Percentiles rank a stretch among this genome's conserved stretches.
phyloP scores from a whole-genome alignment of 1,140 invertebrate genomes.

The Meloidogyne floridensis region DNA sequence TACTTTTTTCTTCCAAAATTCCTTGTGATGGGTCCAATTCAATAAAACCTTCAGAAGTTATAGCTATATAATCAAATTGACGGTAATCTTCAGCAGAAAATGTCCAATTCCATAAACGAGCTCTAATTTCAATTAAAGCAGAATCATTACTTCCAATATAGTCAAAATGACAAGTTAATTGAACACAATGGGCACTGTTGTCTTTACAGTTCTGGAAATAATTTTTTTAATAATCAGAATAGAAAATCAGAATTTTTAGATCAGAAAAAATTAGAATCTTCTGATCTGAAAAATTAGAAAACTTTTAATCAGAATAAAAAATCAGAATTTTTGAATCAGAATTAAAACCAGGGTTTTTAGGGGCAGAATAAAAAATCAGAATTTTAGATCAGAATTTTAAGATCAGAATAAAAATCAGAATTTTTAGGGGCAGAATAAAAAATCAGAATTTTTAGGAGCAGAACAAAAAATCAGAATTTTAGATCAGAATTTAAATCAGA shows the following conservation, averaged over 20 bases:
- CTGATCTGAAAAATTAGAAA: too few relatives aligned
- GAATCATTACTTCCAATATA: conserved; percentile 53
- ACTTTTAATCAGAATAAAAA: too few relatives aligned
- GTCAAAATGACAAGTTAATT: conserved; percentile 49
- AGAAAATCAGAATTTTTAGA: not conserved
- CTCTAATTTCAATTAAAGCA: conserved; percentile 48
- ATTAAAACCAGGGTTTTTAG: not conserved
- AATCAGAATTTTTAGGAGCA: too few relatives aligned
- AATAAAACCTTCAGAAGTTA: conserved; percentile 52
- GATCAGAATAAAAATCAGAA: too few relatives aligned
- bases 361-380: too few relatives aligned
- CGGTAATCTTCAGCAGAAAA: conserved; percentile 54
- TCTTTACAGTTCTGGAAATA: conserved; percentile 49
- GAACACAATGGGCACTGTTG: conserved; percentile 37
- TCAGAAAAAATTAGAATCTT: too few relatives aligned
- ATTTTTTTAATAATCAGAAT: not conserved
- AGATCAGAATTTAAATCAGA: too few relatives aligned
- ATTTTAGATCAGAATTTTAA: too few relatives aligned
- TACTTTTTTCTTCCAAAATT: conserved; percentile 49
- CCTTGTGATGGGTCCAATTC: conserved; percentile 55
- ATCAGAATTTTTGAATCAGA: not conserved
- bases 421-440: too few relatives aligned
- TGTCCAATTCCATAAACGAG: conserved; percentile 51
- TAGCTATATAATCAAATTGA: conserved; percentile 51
- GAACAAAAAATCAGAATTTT: too few relatives aligned